Base-by-base conservation (phyloP, 2,888 invertebrate genomes). In the Callimorpha dominula region DNA sequence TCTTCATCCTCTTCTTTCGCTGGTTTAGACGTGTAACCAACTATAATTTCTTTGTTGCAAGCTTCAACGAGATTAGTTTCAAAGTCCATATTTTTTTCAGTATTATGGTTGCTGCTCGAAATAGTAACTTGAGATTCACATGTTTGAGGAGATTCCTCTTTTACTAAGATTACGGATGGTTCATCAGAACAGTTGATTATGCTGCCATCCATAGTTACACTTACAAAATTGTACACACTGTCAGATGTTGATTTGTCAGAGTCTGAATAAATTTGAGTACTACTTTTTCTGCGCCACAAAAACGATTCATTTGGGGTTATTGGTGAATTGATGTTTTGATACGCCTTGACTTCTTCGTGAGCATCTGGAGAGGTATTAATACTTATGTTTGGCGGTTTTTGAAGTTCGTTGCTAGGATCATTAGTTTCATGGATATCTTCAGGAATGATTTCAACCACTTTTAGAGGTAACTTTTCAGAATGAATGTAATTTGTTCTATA, bases 271-370 rank as follows among this genome's bases (percentile, higher is more conserved):
- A 93, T 90, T 84, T 93, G 94, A 65, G 91, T 90, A 76, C 84
- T 90, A 80, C 93, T 94, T 89, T 95, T 96, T 75, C 95, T 89
- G 73, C 96, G 96, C 96, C 97, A 97, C 57, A 97, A 90, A 89
- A 97, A 97, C 7, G 97, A 97, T 79, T 95, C 96, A 85, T 97
- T 97, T 3, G 97, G 97, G 81, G 96, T 94, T 72, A 96, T 94
- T 17, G 87, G 89, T 40, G 93, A 84, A 81, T 87, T 91, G 15
- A 94, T 83, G 65, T 93, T 92, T 85, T 93, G 87, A 78, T 90
- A 89, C 12, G 79, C 67, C 50, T 88, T 87, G 49, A 63, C 62
- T 74, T 90, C 90, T 72, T 85, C 81, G 54, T 81, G n/a, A 5
- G n/a, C 43, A 14, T 66, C 79, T 65, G 76, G 77, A 57, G 70